These are phyloP conservation scores for Chloroclysta siterata DNA, from an alignment of 2,888 invertebrate genomes.

Conservation along the genomic window DNA sequence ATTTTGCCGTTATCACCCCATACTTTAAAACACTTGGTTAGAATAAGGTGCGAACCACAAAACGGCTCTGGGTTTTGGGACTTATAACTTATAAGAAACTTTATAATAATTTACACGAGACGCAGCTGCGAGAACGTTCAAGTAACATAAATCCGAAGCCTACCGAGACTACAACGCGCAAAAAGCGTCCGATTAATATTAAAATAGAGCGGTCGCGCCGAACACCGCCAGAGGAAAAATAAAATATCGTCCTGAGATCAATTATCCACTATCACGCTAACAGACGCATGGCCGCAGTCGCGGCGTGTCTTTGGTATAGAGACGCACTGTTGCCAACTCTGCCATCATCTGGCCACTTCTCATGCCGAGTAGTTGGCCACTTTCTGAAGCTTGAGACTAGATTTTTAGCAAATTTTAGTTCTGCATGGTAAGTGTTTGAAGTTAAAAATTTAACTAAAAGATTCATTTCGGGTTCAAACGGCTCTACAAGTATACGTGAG, in stretches of 20 bases:
- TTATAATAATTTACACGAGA: conserved; percentile 75
- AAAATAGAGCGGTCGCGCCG: conserved; percentile 71
- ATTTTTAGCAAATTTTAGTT: conserved; percentile 9
- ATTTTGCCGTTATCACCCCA: not conserved
- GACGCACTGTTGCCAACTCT: conserved; percentile 89
- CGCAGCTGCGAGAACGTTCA: conserved; percentile 72
- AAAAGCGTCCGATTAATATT: conserved; percentile 80
- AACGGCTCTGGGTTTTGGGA: not conserved
- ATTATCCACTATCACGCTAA: conserved; percentile 68
- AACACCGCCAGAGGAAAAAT: conserved; percentile 59
- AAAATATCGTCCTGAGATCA: conserved; percentile 83
- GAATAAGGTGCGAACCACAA: not conserved
- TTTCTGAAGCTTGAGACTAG: conserved; percentile 16
- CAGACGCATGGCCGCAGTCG: conserved; percentile 45
- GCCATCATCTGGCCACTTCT: conserved; percentile 91
- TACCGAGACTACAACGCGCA: conserved; percentile 77
- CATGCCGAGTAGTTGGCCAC: conserved; percentile 56
- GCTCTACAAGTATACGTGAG: not conserved
- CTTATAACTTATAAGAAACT: no score
- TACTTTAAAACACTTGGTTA: not conserved
- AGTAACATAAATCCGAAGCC: conserved; percentile 72
- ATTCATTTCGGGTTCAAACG: not conserved
- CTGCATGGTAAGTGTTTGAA: not conserved
- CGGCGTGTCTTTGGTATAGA: conserved; percentile 69
- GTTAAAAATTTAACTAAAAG: not conserved